Evolutionary conservation across 2,888 invertebrate species (phyloP), one percentile per base, ranked within the genome.

Genomic region (Brachypterus glaber): DNA sequence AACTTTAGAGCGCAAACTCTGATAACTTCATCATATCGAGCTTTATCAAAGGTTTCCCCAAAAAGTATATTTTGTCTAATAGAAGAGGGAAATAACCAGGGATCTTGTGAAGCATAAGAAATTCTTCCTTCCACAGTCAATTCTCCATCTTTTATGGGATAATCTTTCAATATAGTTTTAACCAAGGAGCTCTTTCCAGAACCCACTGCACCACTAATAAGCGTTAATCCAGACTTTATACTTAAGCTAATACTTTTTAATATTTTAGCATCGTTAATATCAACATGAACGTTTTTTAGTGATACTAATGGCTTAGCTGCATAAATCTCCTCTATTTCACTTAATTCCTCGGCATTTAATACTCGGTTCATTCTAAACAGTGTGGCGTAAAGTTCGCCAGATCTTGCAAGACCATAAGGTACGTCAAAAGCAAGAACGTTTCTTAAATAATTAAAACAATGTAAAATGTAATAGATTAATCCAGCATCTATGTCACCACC

Each of bases 31-130:
- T 68, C 66, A 55, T 74, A 75, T 1, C 74, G 57, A 0, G 71
- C 64, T 2, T 67, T 60, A 33, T 76, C 70, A 58, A 71, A 67
- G 1, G 70, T 66, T 50, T 71, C 68, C 0, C 85, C 85, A 62
- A 87, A 85, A 1, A 82, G 55, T 37, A 88, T 82, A 55, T 88
- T 88, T 49, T 86, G 82, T 26, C 79, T 70, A 1, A 88, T 73
- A 30, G 72, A 71, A 13, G 66, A 67, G 2, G 67, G 65, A 50
- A 69, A 70, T 27, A 70, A 44, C 79, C 79, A 80, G 1, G 79
- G 71, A 49, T 77, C 68, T 51, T 77, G 76, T 1, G 73, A 67
- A 2, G 73, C 71, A 51, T 77, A 79, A 1, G 66, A 64, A 12
- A 67, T 45, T 1, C 39, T 54, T 11, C 70, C 76, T 68, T 31